Evolutionary conservation across 2,113 vertebrate genomes (phyloP).

Genomic region (Tachycineta bicolor): DNA sequence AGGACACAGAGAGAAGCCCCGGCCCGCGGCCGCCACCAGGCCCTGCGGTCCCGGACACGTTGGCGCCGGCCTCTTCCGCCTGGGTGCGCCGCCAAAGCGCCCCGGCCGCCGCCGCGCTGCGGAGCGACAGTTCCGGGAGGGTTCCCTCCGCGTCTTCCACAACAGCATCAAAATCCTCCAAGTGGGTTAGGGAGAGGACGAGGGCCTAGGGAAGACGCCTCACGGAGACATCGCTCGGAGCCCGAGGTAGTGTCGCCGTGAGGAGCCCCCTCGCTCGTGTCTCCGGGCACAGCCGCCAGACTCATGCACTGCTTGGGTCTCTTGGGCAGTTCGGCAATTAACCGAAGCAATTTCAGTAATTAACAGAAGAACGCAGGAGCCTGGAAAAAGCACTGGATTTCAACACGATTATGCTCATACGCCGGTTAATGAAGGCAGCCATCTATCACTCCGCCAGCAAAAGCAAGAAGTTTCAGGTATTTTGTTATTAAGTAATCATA

Average conservation of each 20-base stretch:
- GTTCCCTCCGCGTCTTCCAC: neutral
- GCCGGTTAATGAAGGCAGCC: neutral
- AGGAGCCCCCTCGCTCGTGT: too few species aligned
- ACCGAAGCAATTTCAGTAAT: neutral
- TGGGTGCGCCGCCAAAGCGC: neutral
- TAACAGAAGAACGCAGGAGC: neutral
- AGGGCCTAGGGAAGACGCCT: accelerated
- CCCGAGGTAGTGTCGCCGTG: accelerated
- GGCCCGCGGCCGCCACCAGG: accelerated
- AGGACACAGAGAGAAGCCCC: accelerated
- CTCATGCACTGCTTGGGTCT: accelerated
- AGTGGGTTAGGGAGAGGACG: accelerated
- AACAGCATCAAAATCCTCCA: accelerated
- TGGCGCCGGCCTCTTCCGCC: accelerated
- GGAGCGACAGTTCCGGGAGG: neutral
- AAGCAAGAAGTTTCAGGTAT: neutral
- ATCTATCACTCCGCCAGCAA: accelerated
- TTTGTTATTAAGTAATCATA: neutral
- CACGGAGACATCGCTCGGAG: accelerated
- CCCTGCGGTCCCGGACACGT: accelerated
- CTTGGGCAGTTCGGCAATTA: accelerated
- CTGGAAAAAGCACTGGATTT: neutral
- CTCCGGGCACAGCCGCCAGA: accelerated
- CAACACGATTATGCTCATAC: neutral
- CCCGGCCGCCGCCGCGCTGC: neutral